Evolutionary conservation across 2,113 vertebrate genomes (phyloP).

Genomic region (Aegithalos caudatus): DNA sequence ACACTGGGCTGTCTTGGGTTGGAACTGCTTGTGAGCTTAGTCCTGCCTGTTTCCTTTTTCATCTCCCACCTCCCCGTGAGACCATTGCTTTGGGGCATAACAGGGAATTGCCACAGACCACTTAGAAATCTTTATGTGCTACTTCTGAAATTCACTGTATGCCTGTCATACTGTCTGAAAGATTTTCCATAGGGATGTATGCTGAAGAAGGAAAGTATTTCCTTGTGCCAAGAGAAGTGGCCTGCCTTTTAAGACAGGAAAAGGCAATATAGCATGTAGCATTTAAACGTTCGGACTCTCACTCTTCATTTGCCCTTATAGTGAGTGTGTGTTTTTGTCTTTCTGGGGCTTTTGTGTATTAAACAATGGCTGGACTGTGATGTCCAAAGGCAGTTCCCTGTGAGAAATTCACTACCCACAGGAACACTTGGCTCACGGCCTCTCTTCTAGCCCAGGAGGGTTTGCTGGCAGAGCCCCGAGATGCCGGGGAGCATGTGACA

Average conservation of each 20-base stretch:
- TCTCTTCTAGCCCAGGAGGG: not conserved
- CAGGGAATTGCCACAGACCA: slow-evolving; percentile 6
- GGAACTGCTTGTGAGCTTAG: not conserved
- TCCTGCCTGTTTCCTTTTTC: not conserved
- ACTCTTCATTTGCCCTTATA: not conserved
- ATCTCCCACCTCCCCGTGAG: not conserved
- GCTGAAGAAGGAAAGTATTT: not conserved
- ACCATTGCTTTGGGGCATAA: not conserved
- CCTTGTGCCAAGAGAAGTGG: not conserved
- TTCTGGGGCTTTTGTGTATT: not conserved
- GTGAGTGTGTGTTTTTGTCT: not conserved
- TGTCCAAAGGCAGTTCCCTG: slow-evolving; percentile 9
- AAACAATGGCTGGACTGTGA: slow-evolving; percentile 2
- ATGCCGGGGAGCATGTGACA: slow-evolving; percentile 15
- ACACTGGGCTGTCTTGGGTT: not conserved
- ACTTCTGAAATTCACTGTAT: not conserved
- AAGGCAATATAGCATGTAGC: not conserved
- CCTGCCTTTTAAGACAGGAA: not conserved
- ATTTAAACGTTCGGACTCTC: not conserved
- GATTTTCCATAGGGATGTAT: not conserved
- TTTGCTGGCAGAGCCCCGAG: slow-evolving; percentile 11
- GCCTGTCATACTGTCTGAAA: not conserved
- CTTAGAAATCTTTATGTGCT: not conserved
- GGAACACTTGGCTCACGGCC: not conserved
- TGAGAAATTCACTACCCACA: slow-evolving; percentile 10